These are phyloP conservation scores for Drosophila malerkotliana DNA, from an alignment of 1,140 invertebrate genomes.

Conservation along the genomic window DNA sequence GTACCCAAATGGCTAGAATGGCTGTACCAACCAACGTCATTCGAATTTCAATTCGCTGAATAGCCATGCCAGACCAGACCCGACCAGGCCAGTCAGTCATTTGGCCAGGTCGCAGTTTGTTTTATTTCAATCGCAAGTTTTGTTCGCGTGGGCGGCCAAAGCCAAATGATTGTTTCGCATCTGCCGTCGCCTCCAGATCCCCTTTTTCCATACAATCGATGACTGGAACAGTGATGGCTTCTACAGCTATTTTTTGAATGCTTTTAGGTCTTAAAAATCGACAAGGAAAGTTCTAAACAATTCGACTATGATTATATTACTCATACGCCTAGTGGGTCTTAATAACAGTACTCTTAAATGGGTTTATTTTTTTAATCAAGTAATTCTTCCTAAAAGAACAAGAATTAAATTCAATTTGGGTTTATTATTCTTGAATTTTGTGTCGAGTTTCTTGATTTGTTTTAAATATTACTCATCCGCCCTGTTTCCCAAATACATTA, in stretches of 20 bases:
- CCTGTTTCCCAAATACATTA: background rate
- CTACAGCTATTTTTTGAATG: background rate
- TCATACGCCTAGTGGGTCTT: background rate
- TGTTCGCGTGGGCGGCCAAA: slow-evolving; percentile 46
- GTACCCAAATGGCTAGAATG: slow-evolving; percentile 1
- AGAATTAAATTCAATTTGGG: no score
- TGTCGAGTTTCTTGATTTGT: background rate
- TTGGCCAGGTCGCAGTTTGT: slow-evolving; percentile 57
- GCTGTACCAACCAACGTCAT: slow-evolving; percentile 43
- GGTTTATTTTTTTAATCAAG: background rate
- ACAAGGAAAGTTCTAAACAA: no score
- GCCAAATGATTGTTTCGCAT: slow-evolving; percentile 45
- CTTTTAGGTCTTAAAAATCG: background rate
- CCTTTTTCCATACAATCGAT: background rate
- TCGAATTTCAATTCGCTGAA: slow-evolving; percentile 49
- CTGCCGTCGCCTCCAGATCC: background rate
- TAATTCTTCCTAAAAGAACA: no score
- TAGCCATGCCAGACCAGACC: slow-evolving; percentile 8
- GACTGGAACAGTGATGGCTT: slow-evolving; percentile 12
- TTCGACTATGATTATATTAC: background rate
- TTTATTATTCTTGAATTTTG: no score
- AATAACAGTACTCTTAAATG: background rate
- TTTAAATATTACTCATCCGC: background rate
- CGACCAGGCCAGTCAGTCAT: slow-evolving; percentile 22
- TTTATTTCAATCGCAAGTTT: slow-evolving; percentile 67